Base-by-base conservation (phyloP, 2,888 invertebrate species). In the Coleophora deauratella region DNA sequence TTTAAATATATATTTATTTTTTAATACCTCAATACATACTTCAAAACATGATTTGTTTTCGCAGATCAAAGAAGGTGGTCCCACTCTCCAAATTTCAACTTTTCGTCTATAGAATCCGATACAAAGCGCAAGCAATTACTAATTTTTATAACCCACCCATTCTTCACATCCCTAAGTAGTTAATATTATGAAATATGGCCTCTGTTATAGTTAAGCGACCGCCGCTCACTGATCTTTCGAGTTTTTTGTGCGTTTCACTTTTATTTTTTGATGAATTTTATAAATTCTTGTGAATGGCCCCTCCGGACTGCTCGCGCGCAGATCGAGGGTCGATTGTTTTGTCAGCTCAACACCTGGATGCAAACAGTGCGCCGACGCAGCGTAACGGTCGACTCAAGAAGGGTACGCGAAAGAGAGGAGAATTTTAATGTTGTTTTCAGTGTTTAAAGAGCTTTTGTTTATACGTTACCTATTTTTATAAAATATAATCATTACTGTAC, bases 341-440 rank as follows among this genome's bases (percentile, higher is more conserved):
- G 85, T 84, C 81, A 82, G 76, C 57, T 62, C 65, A 74, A 82
- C 85, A 85, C 85, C 82, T 84, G 84, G 84, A 77, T 60, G 63
- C 72, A 70, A 73, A 81, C 76, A 80, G 75, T 4, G 70, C 69
- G 66, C 67, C 60, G 3, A 6, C 27, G 12, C n/a, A 15, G 13
- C 37, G 27, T 57, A 72, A 73, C 72, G 63, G 72, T 65, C 58
- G 66, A 67, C 62, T 56, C 72, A 76, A 73, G 59, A 76, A 74
- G 70, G 73, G 69, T 67, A 61, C 60, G 21, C 21, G 21, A 21
- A 6, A 21, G 35, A 38, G 40, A 37, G 38, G 37, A 38, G 14
- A 35, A 35, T 42, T 38, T 35, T 41, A 41, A 41, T 44, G 38
- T 30, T 12, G 38, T 34, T 32, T 21, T 28, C 40, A 43, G 35